phyloP scores from a whole-genome alignment of 2,888 invertebrate genomes.

The Cremastinae sp. region DNA sequence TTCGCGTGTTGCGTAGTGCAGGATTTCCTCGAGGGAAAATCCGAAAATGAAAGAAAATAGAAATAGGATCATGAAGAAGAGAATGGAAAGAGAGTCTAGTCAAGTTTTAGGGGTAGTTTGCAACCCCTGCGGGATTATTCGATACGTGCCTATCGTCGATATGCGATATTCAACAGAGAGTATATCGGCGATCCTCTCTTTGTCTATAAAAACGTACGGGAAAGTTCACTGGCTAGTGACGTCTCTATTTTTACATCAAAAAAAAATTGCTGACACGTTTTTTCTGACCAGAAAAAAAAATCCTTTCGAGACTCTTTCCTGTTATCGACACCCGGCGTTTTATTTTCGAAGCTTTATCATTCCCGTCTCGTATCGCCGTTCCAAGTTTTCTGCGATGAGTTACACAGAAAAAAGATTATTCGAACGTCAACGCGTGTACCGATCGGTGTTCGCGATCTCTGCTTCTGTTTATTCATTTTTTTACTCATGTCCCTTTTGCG shows the following conservation, averaged over 20 bases:
- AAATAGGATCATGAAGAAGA: slow-evolving; percentile 18
- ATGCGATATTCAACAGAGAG: slow-evolving; percentile 43
- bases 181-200: slow-evolving; percentile 30
- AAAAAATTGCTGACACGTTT: neutral
- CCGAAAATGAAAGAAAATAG: slow-evolving; percentile 9
- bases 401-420: slow-evolving; percentile 48
- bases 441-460: slow-evolving; percentile 32
- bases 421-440: slow-evolving; percentile 53
- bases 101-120: slow-evolving; percentile 13
- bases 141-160: slow-evolving; percentile 45
- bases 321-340: slow-evolving; percentile 58
- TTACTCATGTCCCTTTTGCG: neutral
- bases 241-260: slow-evolving; percentile 6
- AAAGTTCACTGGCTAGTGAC: slow-evolving; percentile 32
- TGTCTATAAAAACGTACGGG: neutral
- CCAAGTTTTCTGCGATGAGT: slow-evolving; percentile 9
- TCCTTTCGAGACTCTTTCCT: slow-evolving; percentile 15
- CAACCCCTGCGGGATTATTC: slow-evolving; percentile 43
- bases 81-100: slow-evolving; percentile 8
- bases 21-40: slow-evolving; percentile 35
- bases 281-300: neutral
- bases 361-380: slow-evolving; percentile 10
- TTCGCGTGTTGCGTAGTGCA: slow-evolving; percentile 34
- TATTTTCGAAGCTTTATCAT: slow-evolving; percentile 44
- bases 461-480: slow-evolving; percentile 6